Evolutionary conservation across 2,797 vertebrate genomes (phyloP), one percentile per base, ranked within the genome.

Genomic region (Pipistrellus pygmaeus): DNA sequence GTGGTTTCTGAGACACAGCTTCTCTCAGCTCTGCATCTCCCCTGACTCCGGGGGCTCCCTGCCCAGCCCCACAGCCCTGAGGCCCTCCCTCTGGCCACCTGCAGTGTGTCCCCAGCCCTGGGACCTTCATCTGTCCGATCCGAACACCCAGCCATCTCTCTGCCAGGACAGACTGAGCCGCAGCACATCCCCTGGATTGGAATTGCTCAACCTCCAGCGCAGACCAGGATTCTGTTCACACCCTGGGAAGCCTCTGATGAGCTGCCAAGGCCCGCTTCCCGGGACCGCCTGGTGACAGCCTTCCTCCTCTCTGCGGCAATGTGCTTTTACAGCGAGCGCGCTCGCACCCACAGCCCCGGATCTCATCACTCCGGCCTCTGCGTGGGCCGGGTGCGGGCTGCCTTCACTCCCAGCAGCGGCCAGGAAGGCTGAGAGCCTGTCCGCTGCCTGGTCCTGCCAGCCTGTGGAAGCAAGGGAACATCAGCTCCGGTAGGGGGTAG

Each of bases 221-320:
- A n/a, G 60, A 76, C 62, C 46, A 57, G 32, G 38, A 44, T 75
- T 78, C 88, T 6, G 0, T 32, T 55, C 89, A n/a, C 77, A 9
- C 23, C 85, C 90, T 35, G 66, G 30, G 72, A 73, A 66, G 77
- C 32, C 48, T 81, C 77, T 18, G 57, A 73, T 48, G 85, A 92
- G 91, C n/a, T 30, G 2, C 90, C 94, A 68, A 82, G 88, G 41
- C 2, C 88, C 83, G 2, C 17, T 38, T 96, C 97, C 93, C 14
- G 25, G 75, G 95, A 88, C 18, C 68, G n/a, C 64, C 90, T 15
- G 21, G 69, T 68, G 35, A 78, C 95, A 93, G 82, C 62, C 68
- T 57, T 41, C 85, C 83, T 62, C 91, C 86, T 53, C 73, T 57
- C 85, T 64, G 84, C 15, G 62, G 80, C 17, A 73, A 72, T 51